Percentiles rank a stretch among this genome's conserved stretches.
These are phyloP conservation scores for Vireo altiloquus DNA, from an alignment of 2,113 vertebrate genomes.

Conservation along the genomic window DNA sequence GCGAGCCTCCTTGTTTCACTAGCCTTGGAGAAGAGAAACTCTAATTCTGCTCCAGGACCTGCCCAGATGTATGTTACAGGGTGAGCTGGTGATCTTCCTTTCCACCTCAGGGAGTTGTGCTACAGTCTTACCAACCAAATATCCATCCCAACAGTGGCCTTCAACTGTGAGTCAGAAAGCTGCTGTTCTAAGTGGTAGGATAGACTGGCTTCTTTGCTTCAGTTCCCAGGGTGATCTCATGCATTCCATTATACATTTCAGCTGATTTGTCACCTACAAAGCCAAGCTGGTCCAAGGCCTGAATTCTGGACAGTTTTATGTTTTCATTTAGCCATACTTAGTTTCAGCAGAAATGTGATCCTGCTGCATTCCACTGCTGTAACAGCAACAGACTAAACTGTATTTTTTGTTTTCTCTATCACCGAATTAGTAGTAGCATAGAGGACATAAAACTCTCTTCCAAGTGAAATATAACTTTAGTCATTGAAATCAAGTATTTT, in stretches of 20 bases:
- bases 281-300: not conserved
- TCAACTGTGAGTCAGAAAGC: accelerated
- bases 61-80: accelerated
- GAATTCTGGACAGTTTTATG: not conserved
- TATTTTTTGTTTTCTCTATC: not conserved
- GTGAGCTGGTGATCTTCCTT: not conserved
- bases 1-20: not conserved
- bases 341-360: not conserved
- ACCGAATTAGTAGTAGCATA: not conserved
- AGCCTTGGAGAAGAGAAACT: not conserved
- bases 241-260: not conserved
- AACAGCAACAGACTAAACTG: not conserved
- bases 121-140: accelerated
- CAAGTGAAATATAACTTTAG: not conserved
- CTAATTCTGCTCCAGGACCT: not conserved
- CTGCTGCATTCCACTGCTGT: not conserved
- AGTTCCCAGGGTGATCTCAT: not conserved
- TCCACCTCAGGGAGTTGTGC: accelerated
- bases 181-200: not conserved
- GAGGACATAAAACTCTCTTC: not conserved
- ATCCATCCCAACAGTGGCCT: accelerated
- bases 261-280: not conserved
- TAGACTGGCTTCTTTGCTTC: not conserved
- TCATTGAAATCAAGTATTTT: not conserved
- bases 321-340: not conserved